Conservation (phyloP, 2,888 invertebrate species). For the Amitus sp. region DNA sequence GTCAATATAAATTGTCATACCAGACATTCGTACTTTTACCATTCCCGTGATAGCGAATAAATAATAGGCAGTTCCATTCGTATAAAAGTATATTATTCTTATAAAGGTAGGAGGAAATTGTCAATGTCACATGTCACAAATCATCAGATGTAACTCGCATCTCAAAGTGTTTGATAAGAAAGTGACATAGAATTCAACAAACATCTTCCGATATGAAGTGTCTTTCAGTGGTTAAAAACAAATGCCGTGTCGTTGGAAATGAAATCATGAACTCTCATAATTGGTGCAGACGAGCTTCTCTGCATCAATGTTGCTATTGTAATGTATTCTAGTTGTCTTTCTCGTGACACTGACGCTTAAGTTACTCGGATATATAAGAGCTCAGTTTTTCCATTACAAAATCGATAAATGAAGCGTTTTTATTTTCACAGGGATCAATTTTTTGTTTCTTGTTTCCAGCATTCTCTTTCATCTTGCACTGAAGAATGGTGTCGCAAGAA, state of each 20-base stretch:
- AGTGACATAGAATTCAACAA: too few relatives aligned
- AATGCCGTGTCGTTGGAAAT: too few relatives aligned
- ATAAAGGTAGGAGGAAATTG: too few relatives aligned
- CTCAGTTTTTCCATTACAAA: slow-evolving; percentile 25
- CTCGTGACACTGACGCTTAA: slow-evolving; percentile 45
- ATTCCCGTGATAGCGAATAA: slow-evolving; percentile 27
- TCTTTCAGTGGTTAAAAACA: too few relatives aligned
- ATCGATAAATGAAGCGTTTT: slow-evolving; percentile 40
- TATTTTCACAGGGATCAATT: slow-evolving; percentile 34
- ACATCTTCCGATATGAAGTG: too few relatives aligned
- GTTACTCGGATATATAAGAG: slow-evolving; percentile 52
- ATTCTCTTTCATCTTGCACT: neutral
- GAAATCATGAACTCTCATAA: too few relatives aligned
- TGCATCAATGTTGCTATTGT: slow-evolving; percentile 52
- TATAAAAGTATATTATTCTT: neutral
- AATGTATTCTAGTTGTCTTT: slow-evolving; percentile 43
- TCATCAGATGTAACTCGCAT: too few relatives aligned
- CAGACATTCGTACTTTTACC: slow-evolving; percentile 44
- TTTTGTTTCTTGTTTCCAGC: slow-evolving; percentile 16
- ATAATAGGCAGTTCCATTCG: slow-evolving; percentile 16
- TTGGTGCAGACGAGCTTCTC: slow-evolving; percentile 44
- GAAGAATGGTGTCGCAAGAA: neutral
- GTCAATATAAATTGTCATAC: slow-evolving; percentile 62
- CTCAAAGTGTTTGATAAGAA: neutral
- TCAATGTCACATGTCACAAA: neutral